Evolutionary conservation across 2,888 invertebrate genomes (phyloP).

Genomic region (Melikaiella ostensackeni): DNA sequence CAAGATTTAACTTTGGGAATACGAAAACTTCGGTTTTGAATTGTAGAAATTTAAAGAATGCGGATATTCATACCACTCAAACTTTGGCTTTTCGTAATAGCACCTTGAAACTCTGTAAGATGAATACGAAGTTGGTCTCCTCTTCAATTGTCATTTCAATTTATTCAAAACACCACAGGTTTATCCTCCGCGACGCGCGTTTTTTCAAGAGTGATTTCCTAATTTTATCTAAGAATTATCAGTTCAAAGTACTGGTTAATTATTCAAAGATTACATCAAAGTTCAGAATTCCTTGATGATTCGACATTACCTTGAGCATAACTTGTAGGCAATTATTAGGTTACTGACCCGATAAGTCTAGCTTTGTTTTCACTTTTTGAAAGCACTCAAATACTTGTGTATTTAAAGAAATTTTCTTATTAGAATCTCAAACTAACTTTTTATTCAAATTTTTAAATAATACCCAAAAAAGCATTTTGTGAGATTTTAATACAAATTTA

Average conservation of each 20-base stretch:
- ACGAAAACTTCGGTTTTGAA: too few species aligned
- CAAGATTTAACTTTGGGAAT: too few species aligned
- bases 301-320: slow-evolving; percentile 14
- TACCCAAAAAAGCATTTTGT: background rate
- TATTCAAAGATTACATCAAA: slow-evolving; percentile 1
- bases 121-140: too few species aligned
- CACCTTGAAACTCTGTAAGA: too few species aligned
- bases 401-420: background rate
- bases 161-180: background rate
- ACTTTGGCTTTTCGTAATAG: too few species aligned
- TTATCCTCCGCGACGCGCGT: background rate
- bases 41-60: too few species aligned
- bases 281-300: slow-evolving; percentile 1
- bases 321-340: slow-evolving; percentile 2
- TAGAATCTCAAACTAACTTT: background rate
- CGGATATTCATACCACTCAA: too few species aligned
- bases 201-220: background rate
- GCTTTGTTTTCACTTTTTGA: background rate
- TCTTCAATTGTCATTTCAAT: background rate
- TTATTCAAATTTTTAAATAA: background rate
- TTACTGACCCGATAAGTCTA: slow-evolving; percentile 10
- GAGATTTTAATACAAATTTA: background rate
- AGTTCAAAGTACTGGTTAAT: slow-evolving; percentile 1
- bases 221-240: slow-evolving; percentile 1
- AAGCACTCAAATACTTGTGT: background rate